These are phyloP conservation scores for Nesoenas mayeri DNA, from an alignment of 2,113 vertebrate genomes.

Conservation along the genomic window DNA sequence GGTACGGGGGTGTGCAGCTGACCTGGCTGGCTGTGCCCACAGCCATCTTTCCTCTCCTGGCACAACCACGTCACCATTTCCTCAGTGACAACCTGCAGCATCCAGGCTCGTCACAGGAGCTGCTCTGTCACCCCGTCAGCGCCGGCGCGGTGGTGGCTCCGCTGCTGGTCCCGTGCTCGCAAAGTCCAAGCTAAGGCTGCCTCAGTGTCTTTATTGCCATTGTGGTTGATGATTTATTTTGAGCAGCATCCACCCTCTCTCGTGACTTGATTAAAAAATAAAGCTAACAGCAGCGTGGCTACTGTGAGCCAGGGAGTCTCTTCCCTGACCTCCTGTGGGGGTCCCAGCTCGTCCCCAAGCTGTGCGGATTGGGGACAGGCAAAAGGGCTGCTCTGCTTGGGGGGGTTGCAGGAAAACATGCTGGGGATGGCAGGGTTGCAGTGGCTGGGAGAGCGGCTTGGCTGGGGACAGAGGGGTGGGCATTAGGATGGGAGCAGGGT, in stretches of 20 bases:
- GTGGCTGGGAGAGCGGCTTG: accelerated
- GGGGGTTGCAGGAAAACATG: neutral
- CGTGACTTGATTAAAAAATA: conserved; percentile 25
- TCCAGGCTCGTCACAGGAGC: neutral
- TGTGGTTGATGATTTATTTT: conserved; percentile 50
- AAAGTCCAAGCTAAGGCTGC: neutral
- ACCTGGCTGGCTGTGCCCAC: neutral
- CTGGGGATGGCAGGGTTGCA: accelerated
- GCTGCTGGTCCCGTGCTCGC: accelerated
- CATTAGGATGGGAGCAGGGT: neutral
- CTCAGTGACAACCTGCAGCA: neutral
- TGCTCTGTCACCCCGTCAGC: neutral
- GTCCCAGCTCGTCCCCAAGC: no score
- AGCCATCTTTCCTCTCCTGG: neutral
- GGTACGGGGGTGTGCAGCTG: accelerated
- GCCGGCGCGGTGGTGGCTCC: neutral
- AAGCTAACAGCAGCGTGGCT: neutral
- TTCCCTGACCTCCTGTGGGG: neutral
- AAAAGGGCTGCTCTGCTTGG: neutral
- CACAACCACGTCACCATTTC: neutral
- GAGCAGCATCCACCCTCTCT: conserved; percentile 3
- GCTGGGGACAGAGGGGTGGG: neutral
- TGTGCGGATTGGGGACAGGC: no score
- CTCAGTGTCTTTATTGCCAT: neutral
- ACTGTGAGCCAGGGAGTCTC: neutral